phyloP scores from a whole-genome alignment of 2,888 invertebrate genomes.

The Chymomyza procnemis region DNA sequence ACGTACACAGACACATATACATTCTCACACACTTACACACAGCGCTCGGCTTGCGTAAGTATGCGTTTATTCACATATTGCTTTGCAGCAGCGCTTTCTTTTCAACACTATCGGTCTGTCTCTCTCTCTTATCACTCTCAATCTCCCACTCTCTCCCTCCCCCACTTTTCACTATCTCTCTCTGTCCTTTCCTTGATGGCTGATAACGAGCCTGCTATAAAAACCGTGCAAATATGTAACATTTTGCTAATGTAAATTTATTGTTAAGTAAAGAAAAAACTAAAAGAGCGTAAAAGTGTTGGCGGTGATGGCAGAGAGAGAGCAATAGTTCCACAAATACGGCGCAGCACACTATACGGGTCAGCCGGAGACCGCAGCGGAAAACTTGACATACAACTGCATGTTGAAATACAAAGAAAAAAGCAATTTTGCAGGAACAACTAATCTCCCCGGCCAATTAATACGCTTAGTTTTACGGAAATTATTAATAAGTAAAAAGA shows the following conservation, averaged over 20 bases:
- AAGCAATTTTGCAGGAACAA: too few species aligned
- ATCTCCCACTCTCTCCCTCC: too few species aligned
- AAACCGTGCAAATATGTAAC: conserved; percentile 74
- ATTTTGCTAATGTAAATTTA: conserved; percentile 76
- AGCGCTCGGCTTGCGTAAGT: background rate
- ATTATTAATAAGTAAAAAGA: too few species aligned
- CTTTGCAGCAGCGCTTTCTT: conserved; percentile 5
- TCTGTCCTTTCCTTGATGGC: conserved; percentile 19
- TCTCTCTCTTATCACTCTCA: too few species aligned
- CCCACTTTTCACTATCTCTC: conserved; percentile 1
- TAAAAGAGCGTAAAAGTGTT: conserved; percentile 26
- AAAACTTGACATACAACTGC: conserved; percentile 5
- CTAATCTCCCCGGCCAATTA: too few species aligned
- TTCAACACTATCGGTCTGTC: conserved; percentile 5
- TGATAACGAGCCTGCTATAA: conserved; percentile 43
- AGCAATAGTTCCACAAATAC: conserved; percentile 11
- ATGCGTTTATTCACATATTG: conserved; percentile 30
- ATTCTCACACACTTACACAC: conserved; percentile 17
- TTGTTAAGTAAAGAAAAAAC: conserved; percentile 57
- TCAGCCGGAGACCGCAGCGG: conserved; percentile 44
- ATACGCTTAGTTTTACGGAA: too few species aligned
- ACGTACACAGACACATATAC: conserved; percentile 19
- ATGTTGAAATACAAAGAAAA: background rate
- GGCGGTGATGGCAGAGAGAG: conserved; percentile 43
- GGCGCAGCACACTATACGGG: conserved; percentile 42